A percentile compares a stretch with the other conserved stretches of the same genome.
phyloP scores from a whole-genome alignment of 2,888 invertebrate species.

The Piscicola geometra region DNA sequence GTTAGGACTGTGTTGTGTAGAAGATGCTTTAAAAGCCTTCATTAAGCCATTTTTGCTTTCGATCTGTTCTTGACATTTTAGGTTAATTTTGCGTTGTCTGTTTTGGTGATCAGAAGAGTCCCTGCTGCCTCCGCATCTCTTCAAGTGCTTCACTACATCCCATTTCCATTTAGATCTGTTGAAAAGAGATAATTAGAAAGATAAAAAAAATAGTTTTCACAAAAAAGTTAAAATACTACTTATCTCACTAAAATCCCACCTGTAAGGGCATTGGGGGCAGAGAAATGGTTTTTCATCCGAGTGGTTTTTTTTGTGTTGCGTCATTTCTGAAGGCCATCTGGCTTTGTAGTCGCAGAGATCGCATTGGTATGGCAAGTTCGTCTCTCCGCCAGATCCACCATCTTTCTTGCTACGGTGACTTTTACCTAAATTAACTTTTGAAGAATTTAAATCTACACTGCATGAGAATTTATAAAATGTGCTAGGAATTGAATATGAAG shows the following conservation, averaged over 20 bases:
- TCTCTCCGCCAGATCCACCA: constrained; percentile 38
- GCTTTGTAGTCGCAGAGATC: constrained; percentile 54
- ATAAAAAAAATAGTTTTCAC: neutral
- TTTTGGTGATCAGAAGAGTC: constrained; percentile 12
- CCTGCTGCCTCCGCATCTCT: constrained; percentile 50
- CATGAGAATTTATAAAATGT: neutral
- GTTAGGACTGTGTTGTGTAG: neutral
- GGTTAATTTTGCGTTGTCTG: constrained; percentile 15
- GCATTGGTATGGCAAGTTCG: constrained; percentile 53
- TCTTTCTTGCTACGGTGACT: constrained; percentile 15
- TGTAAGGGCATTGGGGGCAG: constrained; percentile 55
- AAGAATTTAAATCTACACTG: neutral
- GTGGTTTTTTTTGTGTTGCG: constrained; percentile 57
- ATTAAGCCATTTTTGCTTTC: neutral
- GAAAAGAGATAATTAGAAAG: neutral
- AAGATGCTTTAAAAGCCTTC: neutral
- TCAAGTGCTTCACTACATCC: constrained; percentile 56
- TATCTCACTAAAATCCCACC: constrained; percentile 23
- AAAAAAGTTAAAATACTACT: neutral
- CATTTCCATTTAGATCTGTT: constrained; percentile 55
- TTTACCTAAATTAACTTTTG: neutral
- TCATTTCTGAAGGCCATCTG: constrained; percentile 56
- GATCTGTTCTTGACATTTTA: constrained; percentile 3
- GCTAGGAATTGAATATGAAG: neutral
- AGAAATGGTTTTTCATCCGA: constrained; percentile 55